Conservation (phyloP, 2,797 vertebrate species). For the Danio aesculapii region DNA sequence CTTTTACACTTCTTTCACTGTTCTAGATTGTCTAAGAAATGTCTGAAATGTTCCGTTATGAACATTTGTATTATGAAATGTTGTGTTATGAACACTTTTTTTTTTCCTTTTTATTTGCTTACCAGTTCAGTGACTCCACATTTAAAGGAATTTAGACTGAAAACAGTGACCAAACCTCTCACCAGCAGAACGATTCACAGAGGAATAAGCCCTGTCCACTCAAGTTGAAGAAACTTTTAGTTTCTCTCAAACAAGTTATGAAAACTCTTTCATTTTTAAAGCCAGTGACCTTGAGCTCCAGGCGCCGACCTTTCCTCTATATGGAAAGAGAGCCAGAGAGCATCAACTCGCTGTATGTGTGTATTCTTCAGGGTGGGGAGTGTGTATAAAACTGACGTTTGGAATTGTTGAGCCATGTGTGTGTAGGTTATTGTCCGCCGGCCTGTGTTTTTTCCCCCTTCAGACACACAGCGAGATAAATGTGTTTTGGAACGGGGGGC, state of each 20-base stretch:
- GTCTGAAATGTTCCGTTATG: too few species aligned
- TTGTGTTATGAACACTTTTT: too few species aligned
- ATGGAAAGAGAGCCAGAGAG: slow-evolving; percentile 1
- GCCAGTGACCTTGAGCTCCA: slow-evolving; percentile 33
- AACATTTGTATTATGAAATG: too few species aligned
- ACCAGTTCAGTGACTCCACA: too few species aligned
- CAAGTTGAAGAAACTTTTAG: not conserved
- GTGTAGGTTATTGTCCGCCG: slow-evolving; percentile 57
- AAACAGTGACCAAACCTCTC: too few species aligned
- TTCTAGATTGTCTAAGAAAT: too few species aligned
- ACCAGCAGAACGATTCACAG: too few species aligned
- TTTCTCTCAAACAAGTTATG: slow-evolving; percentile 32
- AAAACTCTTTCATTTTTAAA: slow-evolving; percentile 52
- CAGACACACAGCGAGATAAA: slow-evolving; percentile 73
- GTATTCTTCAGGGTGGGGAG: slow-evolving; percentile 13
- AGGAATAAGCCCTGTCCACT: slow-evolving; percentile 2
- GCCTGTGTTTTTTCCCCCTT: slow-evolving; percentile 43
- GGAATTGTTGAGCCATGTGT: slow-evolving; percentile 52
- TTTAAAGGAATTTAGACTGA: too few species aligned
- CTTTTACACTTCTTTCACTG: too few species aligned
- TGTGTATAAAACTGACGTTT: not conserved
- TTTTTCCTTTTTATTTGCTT: too few species aligned
- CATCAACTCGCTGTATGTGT: slow-evolving; percentile 1
- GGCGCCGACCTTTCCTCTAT: slow-evolving; percentile 21
- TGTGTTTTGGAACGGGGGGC: slow-evolving; percentile 75